These are phyloP conservation scores for Dioctria linearis DNA, from an alignment of 2,888 invertebrate genomes.

Conservation along the genomic window DNA sequence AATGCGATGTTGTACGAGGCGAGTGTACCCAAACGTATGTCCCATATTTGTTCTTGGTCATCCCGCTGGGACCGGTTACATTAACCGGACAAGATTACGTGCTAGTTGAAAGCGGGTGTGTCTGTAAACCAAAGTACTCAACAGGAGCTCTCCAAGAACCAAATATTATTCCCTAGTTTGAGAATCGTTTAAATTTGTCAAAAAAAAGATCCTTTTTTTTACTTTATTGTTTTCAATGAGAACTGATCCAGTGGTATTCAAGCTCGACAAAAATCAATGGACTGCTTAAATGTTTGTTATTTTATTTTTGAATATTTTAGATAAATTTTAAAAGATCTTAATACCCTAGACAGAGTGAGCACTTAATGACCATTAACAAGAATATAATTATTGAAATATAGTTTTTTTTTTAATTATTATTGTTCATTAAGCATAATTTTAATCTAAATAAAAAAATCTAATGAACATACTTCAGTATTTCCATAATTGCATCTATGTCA, in stretches of 20 bases:
- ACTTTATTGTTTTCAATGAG: conserved; percentile 38
- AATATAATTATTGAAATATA: no score
- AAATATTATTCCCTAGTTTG: conserved; percentile 70
- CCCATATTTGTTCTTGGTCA: conserved; percentile 91
- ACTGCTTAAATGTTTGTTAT: conserved; percentile 43
- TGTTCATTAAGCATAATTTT: no score
- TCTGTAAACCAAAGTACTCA: conserved; percentile 79
- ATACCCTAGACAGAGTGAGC: background rate
- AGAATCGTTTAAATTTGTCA: conserved; percentile 13
- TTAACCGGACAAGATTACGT: conserved; percentile 95
- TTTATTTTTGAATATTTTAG: conserved; percentile 31
- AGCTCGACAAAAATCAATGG: conserved; percentile 12
- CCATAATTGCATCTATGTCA: no score
- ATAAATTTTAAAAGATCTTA: conserved; percentile 11
- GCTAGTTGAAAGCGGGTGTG: conserved; percentile 95
- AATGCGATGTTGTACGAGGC: conserved; percentile 90
- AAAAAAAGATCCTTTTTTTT: background rate
- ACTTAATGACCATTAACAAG: no score
- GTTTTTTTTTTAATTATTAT: no score
- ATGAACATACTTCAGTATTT: no score
- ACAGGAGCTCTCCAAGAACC: conserved; percentile 71
- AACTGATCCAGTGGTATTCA: conserved; percentile 35
- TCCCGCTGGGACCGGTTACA: conserved; percentile 91
- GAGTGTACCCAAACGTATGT: conserved; percentile 91
- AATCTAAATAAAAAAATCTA: no score